Evolutionary conservation across 2,797 vertebrate genomes (phyloP).

Genomic region (Salmo trutta): DNA sequence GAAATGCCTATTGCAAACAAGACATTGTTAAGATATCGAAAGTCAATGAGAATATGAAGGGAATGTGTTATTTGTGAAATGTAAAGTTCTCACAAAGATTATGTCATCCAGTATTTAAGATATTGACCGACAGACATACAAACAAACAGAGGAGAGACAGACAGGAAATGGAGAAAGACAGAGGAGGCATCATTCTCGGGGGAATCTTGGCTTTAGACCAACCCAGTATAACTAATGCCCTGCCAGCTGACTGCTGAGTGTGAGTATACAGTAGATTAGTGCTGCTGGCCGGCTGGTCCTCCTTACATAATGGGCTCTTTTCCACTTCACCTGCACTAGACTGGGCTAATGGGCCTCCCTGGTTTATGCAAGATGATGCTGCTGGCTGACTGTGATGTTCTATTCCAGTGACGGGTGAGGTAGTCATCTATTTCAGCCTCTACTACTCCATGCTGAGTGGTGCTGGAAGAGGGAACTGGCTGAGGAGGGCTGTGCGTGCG

Average conservation of each 20-base stretch:
- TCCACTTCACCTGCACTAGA: constrained; percentile 26
- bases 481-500: not conserved
- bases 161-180: not conserved
- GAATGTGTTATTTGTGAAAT: too few relatives aligned
- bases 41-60: not conserved
- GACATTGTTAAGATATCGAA: not conserved
- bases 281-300: not conserved
- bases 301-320: constrained; percentile 29
- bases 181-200: not conserved
- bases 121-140: not conserved
- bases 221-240: too few relatives aligned
- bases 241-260: not conserved
- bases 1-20: too few relatives aligned
- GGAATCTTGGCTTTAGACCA: not conserved
- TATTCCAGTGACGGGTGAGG: constrained; percentile 22
- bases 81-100: too few relatives aligned
- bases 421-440: constrained; percentile 16
- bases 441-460: not conserved
- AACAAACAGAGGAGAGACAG: not conserved
- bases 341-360: constrained; percentile 23
- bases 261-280: not conserved
- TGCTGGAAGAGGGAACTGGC: not conserved
- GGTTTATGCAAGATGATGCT: constrained; percentile 17
- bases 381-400: constrained; percentile 19
- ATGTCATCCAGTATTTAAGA: not conserved